Evolutionary conservation across 2,888 invertebrate species (phyloP).

Genomic region (Microdon myrmicae): DNA sequence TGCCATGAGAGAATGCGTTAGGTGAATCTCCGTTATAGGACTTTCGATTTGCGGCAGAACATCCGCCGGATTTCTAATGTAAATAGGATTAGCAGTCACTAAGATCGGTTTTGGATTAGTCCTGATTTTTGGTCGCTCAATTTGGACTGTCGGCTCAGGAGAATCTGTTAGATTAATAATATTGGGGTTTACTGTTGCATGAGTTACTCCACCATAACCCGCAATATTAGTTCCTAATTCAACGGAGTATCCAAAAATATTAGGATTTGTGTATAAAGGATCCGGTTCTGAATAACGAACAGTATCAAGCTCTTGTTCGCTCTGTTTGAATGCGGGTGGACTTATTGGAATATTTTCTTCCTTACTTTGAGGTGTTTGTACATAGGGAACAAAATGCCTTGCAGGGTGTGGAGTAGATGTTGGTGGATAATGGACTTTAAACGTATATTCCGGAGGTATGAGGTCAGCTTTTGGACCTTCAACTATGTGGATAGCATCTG

Average conservation of each 20-base stretch:
- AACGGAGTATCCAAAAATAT: too few relatives aligned
- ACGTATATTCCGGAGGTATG: slow-evolving; percentile 13
- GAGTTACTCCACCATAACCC: too few relatives aligned
- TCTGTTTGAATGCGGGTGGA: slow-evolving; percentile 58
- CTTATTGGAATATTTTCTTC: slow-evolving; percentile 37
- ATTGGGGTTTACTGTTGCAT: too few relatives aligned
- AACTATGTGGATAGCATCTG: slow-evolving; percentile 23
- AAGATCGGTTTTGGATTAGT: not conserved
- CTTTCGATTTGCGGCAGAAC: too few relatives aligned
- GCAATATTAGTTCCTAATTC: too few relatives aligned
- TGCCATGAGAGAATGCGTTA: too few relatives aligned
- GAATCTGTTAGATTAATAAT: not conserved
- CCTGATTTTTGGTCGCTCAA: slow-evolving; percentile 15
- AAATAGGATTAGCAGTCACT: too few relatives aligned
- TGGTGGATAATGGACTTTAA: not conserved
- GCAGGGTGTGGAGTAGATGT: slow-evolving; percentile 5
- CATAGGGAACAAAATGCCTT: slow-evolving; percentile 10
- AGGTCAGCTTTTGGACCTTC: slow-evolving; percentile 15
- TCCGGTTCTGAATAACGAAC: slow-evolving; percentile 68
- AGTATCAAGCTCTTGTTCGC: slow-evolving; percentile 60
- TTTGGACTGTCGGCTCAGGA: slow-evolving; percentile 8
- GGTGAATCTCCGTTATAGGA: too few relatives aligned
- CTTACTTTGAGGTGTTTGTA: slow-evolving; percentile 49
- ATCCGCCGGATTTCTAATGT: too few relatives aligned
- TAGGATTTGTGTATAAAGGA: slow-evolving; percentile 64